Conservation (phyloP, 2,888 invertebrate species). For the Ctenicera cuprea region DNA sequence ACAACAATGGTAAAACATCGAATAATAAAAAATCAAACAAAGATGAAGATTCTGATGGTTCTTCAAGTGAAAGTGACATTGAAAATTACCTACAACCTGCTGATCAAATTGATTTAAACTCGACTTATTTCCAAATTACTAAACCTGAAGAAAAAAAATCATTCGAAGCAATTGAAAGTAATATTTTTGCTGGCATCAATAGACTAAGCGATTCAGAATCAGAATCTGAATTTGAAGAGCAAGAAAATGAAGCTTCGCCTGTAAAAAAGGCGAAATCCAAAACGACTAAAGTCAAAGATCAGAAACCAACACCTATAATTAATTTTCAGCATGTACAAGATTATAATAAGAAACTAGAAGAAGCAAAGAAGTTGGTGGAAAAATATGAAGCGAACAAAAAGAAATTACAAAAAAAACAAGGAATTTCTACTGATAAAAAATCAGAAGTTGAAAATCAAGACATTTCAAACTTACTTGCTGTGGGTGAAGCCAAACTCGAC, state of each 20-base stretch:
- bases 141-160: constrained; percentile 52
- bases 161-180: constrained; percentile 66
- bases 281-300: neutral
- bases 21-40: neutral
- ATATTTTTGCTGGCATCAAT: constrained; percentile 65
- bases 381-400: constrained; percentile 71
- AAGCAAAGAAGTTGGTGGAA: constrained; percentile 76
- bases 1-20: neutral
- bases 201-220: constrained; percentile 67
- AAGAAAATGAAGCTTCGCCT: constrained; percentile 42
- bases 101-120: constrained; percentile 75
- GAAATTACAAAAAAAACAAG: constrained; percentile 52
- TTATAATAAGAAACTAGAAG: constrained; percentile 78
- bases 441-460: constrained; percentile 64
- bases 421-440: constrained; percentile 32
- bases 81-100: constrained; percentile 75
- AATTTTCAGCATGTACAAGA: constrained; percentile 77
- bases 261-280: neutral
- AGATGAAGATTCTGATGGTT: constrained; percentile 52
- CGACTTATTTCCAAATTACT: constrained; percentile 73
- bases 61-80: constrained; percentile 72
- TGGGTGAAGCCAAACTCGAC: constrained; percentile 76
- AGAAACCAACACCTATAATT: constrained; percentile 54
- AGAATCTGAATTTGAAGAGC: constrained; percentile 49
- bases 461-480: constrained; percentile 79